A percentile compares a stretch with the other conserved stretches of the same genome.
These are phyloP conservation scores for Mustela erminea DNA, from an alignment of 2,797 vertebrate genomes.

Conservation along the genomic window DNA sequence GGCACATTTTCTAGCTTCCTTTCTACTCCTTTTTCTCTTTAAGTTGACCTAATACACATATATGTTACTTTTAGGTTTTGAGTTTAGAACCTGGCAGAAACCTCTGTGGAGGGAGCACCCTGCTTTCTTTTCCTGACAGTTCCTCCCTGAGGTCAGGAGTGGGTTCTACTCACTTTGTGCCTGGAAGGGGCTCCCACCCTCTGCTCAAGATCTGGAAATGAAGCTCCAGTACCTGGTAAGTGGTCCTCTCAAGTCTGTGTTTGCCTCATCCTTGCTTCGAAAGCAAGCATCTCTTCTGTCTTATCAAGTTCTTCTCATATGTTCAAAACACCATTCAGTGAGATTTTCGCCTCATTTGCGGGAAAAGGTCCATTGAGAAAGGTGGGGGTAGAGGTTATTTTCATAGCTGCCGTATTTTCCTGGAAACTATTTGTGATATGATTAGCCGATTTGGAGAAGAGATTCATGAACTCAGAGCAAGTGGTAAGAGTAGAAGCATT, in stretches of 20 bases:
- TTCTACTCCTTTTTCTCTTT: background rate
- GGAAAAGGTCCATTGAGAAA: background rate
- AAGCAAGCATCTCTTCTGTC: background rate
- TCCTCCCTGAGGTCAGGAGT: background rate
- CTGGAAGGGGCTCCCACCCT: background rate
- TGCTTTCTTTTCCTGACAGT: background rate
- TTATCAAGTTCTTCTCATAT: background rate
- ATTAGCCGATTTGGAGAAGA: background rate
- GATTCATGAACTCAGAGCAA: background rate
- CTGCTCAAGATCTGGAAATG: background rate
- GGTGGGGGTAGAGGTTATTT: background rate
- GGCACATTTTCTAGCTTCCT: background rate
- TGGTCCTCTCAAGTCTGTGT: background rate
- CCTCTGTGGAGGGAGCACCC: background rate
- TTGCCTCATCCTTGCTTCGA: background rate
- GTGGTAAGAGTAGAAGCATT: conserved; percentile 27
- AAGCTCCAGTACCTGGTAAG: background rate
- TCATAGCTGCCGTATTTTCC: background rate
- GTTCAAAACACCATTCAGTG: background rate
- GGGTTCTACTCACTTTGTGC: background rate
- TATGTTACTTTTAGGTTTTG: background rate
- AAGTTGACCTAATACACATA: background rate
- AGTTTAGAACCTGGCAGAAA: conserved; percentile 32
- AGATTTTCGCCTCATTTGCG: background rate
- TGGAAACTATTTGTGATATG: background rate